Evolutionary conservation across 2,113 vertebrate genomes (phyloP), one percentile per base, ranked within the genome.

Genomic region (Sebastes schlegelii): DNA sequence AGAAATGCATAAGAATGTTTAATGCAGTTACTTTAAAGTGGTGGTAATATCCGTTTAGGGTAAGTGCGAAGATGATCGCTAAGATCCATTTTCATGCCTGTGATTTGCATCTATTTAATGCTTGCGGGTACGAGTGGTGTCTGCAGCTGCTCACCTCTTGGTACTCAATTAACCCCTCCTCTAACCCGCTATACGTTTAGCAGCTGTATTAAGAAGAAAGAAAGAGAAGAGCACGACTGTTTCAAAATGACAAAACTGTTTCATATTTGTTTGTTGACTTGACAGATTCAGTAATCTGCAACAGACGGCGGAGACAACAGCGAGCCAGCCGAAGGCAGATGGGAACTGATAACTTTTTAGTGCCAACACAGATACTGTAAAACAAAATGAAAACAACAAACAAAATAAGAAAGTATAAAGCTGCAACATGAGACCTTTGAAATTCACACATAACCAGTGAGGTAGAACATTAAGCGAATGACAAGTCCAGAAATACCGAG

Each of bases 61-160:
- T 76, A 83, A 86, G 70, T 78, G 51, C 0, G 34, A 17, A 86
- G 69, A 82, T 84, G 86, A 83, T 68, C 49, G 34, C 80, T 11
- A 26, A 70, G 77, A 90, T 72, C 80, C 69, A 88, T 82, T 89
- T 90, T 52, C 71, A 85, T 74, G 84, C 63, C 67, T 16, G 0
- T 42, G 61, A 91, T 91, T 93, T 92, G 83, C 86, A 93, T 92
- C 75, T 74, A 46, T 81, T 93, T 88, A 88, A 77, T 17, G 73
- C 63, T 74, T 17, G 26, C 5, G 40, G 70, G 21, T 57, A 40
- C 69, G 74, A 83, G 79, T 60, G 77, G 73, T 83, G 92, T 92
- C 83, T 70, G 88, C 80, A 77, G 86, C 75, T 69, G 69, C 69
- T 88, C 80, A 88, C 74, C 88, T 85, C 82, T 82, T 75, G 66